Evolutionary conservation across 2,888 invertebrate species (phyloP), one percentile per base, ranked within the genome.

Genomic region (Subacronicta megacephala): DNA sequence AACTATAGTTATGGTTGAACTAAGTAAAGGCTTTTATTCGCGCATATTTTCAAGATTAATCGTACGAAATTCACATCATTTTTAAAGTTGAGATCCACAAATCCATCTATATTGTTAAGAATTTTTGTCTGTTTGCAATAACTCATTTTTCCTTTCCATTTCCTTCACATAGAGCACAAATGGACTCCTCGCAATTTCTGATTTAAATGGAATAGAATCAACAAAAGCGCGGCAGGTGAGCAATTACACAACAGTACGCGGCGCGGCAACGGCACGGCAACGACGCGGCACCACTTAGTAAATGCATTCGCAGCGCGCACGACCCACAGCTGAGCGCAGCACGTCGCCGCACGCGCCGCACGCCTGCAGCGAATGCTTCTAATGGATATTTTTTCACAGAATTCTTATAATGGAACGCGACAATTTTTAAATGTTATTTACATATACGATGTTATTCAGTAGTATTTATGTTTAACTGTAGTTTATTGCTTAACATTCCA

Each of bases 301-400:
- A 54, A 69, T 43, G 70, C 63, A 62, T 41, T 63, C 45, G 16
- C 38, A 49, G 49, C 68, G 17, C 16, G 40, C n/a, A n/a, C n/a
- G n/a, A n/a, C n/a, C 29, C 56, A 38, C 43, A 33, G 20, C 13
- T 7, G 20, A n/a, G 3, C 40, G 26, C 50, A 29, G 10, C 38
- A 16, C 40, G 12, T 7, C 41, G 36, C 18, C 23, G 15, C 17
- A 31, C 31, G 13, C 15, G 20, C 36, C 40, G 13, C 40, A 16
- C 41, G n/a, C 33, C 10, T 9, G 20, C 12, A 10, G 2, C 10
- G 20, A 17, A 13, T 12, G 29, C 29, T 23, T 43, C 40, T 62
- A 59, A 66, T 50, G 37, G 42, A 45, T 46, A 31, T 42, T 31
- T 35, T 66, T 26, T n/a, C 50, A 59, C 42, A 35, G 16, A 20